These are phyloP conservation scores for Bellardia pandia DNA, from an alignment of 2,888 invertebrate species.

Conservation along the genomic window DNA sequence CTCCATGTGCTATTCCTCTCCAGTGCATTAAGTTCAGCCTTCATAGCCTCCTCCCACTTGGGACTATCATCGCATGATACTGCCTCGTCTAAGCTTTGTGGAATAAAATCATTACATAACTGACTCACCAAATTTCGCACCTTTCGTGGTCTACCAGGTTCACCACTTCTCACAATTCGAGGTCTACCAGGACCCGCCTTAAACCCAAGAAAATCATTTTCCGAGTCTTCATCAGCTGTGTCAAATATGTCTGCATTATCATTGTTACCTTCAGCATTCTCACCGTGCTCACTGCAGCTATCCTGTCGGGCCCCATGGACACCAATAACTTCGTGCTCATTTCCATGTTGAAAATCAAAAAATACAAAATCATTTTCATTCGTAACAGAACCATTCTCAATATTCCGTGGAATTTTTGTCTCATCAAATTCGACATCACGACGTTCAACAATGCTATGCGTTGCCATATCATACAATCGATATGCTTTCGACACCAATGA, in stretches of 20 bases:
- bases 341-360: background rate
- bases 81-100: constrained; percentile 59
- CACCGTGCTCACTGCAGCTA: background rate
- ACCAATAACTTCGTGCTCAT: background rate
- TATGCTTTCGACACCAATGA: constrained; percentile 53
- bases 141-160: constrained; percentile 63
- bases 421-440: constrained; percentile 64
- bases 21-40: constrained; percentile 63
- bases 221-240: constrained; percentile 24
- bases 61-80: constrained; percentile 46
- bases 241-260: constrained; percentile 20
- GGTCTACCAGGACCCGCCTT: constrained; percentile 32
- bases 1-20: constrained; percentile 69
- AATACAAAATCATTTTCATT: background rate
- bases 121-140: constrained; percentile 54
- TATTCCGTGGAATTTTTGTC: background rate
- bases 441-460: constrained; percentile 60
- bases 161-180: too few relatives aligned
- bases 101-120: constrained; percentile 53
- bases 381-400: background rate
- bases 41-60: constrained; percentile 71
- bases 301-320: background rate
- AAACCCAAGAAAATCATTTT: constrained; percentile 25
- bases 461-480: constrained; percentile 61
- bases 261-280: background rate